These are phyloP conservation scores for Cylindroiulus punctatus DNA, from an alignment of 2,888 invertebrate genomes.

Conservation along the genomic window DNA sequence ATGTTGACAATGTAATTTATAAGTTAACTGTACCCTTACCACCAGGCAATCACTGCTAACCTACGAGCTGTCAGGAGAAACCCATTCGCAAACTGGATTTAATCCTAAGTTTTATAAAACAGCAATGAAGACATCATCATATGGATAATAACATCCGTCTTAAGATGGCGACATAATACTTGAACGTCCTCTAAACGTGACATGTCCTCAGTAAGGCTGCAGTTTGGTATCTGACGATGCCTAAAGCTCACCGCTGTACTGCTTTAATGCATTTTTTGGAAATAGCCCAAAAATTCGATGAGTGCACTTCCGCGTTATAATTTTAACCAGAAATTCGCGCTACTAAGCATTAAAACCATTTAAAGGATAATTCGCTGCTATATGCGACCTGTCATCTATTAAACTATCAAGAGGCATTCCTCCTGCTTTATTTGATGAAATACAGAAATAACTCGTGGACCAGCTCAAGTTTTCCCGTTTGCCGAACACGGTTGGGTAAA, in stretches of 20 bases:
- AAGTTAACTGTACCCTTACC: no score
- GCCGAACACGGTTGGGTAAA: slow-evolving; percentile 13
- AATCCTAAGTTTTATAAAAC: no score
- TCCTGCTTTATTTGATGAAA: background rate
- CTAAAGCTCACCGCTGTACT: no score
- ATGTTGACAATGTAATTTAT: no score
- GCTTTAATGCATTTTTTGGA: background rate
- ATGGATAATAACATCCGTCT: no score
- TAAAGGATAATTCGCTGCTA: background rate
- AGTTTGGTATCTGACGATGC: background rate
- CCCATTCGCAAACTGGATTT: no score
- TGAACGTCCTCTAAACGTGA: no score
- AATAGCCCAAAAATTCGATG: background rate
- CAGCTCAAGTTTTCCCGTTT: background rate
- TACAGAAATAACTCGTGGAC: background rate
- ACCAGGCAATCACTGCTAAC: no score
- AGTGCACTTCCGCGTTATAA: background rate
- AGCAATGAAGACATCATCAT: no score
- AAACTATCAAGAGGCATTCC: background rate
- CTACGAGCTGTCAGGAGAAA: no score
- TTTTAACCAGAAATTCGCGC: background rate
- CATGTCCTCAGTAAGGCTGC: no score
- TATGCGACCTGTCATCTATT: background rate
- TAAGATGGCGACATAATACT: no score
- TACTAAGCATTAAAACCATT: slow-evolving; percentile 17